Base-by-base conservation (phyloP, 2,888 invertebrate genomes). In the Acanthosepion pharaonis region DNA sequence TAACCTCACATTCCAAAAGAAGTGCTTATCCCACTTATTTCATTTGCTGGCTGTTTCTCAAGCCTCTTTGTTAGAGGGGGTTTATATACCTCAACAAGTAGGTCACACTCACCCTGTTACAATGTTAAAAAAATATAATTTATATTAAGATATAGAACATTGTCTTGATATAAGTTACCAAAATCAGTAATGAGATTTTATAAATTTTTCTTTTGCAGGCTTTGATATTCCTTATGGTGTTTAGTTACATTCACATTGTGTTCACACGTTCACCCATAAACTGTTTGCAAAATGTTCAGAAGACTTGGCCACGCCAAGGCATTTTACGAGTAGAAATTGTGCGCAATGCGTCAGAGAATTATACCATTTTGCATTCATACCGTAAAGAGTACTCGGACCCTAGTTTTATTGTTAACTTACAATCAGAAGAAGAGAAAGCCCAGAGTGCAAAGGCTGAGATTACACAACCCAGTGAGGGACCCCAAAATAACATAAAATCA, bases 281-380 rank as follows among this genome's bases (percentile, higher is more conserved):
- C 96, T 99, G 99, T 97, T 98, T 99, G 96, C 98, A 99, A 97
- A 98, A 99, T 97, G 98, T 99, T 20, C 97, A 96, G 64, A 98
- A 98, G 96, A 98, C 98, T 25, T 99, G 99, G 99, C 99, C 99
- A 0, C 98, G 99, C 95, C 99, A 99, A 97, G 99, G 99, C 9
- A 99, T 99, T 96, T 98, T 99, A 42, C 98, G 99, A 95, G 99
- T 99, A 28, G 99, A 99, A 98, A 99, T 99, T 48, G 97, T 98
- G 20, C 96, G 97, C 25, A 97, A 98, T 96, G 97, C 96, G 11
- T 96, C 97, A 20, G 97, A 98, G 94, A 98, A 98, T 97, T 99
- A 99, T 97, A 98, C 98, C 95, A 98, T 99, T 96, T 98, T 98
- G 97, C 98, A 98, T 96, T 98, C 98, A 96, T 99, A 99, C 97